Percentiles rank a stretch among this genome's conserved stretches.
phyloP scores from a whole-genome alignment of 2,113 vertebrate genomes.

The Ictidomys tridecemlineatus region DNA sequence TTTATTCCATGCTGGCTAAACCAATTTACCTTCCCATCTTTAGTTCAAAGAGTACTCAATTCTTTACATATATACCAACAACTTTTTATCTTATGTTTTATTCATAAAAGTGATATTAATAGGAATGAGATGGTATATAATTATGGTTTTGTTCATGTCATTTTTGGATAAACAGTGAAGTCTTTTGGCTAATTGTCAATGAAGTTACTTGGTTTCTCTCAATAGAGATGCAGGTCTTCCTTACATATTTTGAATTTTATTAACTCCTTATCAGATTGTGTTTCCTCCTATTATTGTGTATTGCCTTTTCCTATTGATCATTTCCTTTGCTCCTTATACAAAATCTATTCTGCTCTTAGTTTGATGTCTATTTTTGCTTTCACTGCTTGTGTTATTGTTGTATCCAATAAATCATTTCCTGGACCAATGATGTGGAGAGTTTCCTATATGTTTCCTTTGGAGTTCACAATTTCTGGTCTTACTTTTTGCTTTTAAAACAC shows the following conservation, averaged over 20 bases:
- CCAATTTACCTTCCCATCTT: background rate
- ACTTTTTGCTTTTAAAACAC: no score
- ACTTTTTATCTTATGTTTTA: background rate
- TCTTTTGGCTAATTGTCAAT: background rate
- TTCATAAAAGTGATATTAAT: background rate
- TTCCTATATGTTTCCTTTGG: background rate
- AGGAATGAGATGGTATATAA: background rate
- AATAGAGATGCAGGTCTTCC: background rate
- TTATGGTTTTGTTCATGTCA: background rate
- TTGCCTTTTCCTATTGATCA: background rate
- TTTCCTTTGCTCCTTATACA: background rate
- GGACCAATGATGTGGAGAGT: background rate
- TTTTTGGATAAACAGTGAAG: background rate
- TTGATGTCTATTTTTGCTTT: background rate
- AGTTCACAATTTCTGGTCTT: background rate
- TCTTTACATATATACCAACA: background rate
- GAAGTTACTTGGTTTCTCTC: background rate
- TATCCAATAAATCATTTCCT: background rate
- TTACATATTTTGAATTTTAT: background rate
- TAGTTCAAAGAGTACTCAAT: background rate
- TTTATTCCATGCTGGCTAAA: background rate
- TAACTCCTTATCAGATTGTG: background rate
- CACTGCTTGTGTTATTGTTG: background rate
- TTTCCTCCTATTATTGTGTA: background rate
- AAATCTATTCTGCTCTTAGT: background rate